A percentile compares a stretch with the other conserved stretches of the same genome.
These are phyloP conservation scores for Cotesia congregata DNA, from an alignment of 2,888 invertebrate species.

Conservation along the genomic window DNA sequence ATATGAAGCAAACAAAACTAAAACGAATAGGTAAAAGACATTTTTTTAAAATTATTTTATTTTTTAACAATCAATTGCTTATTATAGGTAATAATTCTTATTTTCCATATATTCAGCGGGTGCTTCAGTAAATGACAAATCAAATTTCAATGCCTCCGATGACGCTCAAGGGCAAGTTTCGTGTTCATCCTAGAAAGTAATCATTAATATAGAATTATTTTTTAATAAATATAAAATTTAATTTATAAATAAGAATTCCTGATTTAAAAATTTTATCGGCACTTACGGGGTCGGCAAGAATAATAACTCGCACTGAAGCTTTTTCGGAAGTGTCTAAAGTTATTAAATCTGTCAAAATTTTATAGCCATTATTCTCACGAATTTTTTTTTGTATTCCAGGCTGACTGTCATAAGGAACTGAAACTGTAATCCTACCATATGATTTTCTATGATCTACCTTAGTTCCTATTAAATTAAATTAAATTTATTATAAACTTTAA, in stretches of 20 bases:
- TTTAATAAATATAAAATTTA: too few species aligned
- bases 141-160: too few species aligned
- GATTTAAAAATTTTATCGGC: not conserved
- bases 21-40: too few species aligned
- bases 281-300: conserved; percentile 90
- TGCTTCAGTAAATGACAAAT: too few species aligned
- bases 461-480: conserved; percentile 71
- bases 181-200: conserved; percentile 82
- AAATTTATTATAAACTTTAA: conserved; percentile 24
- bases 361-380: conserved; percentile 78
- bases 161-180: conserved; percentile 82
- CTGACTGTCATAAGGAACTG: conserved; percentile 85
- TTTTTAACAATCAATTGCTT: too few species aligned
- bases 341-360: conserved; percentile 89
- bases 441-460: conserved; percentile 88
- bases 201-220: not conserved
- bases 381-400: conserved; percentile 83
- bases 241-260: too few species aligned
- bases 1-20: too few species aligned
- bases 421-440: conserved; percentile 96
- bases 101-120: too few species aligned
- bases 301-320: conserved; percentile 95
- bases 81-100: too few species aligned
- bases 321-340: conserved; percentile 98
- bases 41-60: too few species aligned